phyloP scores from a whole-genome alignment of 2,797 vertebrate species.

The Pipistrellus pipistrellus region DNA sequence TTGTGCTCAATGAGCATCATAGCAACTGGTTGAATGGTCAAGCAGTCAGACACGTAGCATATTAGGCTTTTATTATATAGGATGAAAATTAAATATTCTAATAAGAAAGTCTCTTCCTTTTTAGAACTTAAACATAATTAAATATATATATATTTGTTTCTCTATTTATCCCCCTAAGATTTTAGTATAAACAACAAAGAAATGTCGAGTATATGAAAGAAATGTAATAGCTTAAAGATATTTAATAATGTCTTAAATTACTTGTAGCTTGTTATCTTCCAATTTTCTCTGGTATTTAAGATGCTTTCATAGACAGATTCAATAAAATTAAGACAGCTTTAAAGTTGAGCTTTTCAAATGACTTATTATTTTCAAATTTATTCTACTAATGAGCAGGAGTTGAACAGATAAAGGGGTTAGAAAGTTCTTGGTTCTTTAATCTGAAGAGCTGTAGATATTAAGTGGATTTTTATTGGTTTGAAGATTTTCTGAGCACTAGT shows the following conservation, averaged over 20 bases:
- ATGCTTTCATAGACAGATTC: background rate
- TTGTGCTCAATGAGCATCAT: too few species aligned
- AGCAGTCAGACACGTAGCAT: too few species aligned
- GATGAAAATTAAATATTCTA: background rate
- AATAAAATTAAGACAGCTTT: background rate
- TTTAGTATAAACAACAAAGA: background rate
- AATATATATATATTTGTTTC: background rate
- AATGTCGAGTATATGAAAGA: background rate
- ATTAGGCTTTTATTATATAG: too few species aligned
- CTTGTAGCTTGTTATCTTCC: background rate
- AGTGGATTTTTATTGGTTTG: background rate
- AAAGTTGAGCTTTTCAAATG: background rate
- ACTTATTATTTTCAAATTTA: background rate
- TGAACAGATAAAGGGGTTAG: background rate
- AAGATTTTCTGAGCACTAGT: background rate
- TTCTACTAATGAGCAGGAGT: background rate
- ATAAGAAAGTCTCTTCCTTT: background rate
- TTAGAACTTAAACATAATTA: background rate
- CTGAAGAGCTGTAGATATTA: background rate
- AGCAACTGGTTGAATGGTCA: too few species aligned
- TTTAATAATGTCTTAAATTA: background rate
- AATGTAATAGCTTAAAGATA: background rate
- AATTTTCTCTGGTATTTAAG: background rate
- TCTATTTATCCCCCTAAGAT: background rate
- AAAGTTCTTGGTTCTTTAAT: background rate